Percentiles rank a stretch among this genome's conserved stretches.
These are phyloP conservation scores for Ptilodon capucinus DNA, from an alignment of 2,888 invertebrate genomes.

Conservation along the genomic window DNA sequence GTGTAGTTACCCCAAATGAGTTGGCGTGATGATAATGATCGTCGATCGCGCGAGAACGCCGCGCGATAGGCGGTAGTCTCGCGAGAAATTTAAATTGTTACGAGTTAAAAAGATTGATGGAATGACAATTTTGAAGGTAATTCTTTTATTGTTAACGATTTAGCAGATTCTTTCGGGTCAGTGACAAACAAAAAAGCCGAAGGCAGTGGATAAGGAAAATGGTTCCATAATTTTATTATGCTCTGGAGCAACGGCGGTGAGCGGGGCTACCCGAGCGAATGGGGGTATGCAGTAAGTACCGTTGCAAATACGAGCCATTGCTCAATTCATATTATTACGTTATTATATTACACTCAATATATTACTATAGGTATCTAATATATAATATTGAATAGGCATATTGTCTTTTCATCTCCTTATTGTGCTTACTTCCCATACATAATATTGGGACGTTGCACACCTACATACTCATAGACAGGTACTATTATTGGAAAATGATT, in stretches of 20 bases:
- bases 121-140: constrained; percentile 22
- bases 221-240: background rate
- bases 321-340: no score
- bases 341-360: no score
- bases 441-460: no score
- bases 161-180: constrained; percentile 12
- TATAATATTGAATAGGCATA: no score
- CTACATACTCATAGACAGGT: no score
- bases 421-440: no score
- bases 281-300: no score
- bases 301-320: no score
- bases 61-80: constrained; percentile 5
- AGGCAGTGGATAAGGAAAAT: background rate
- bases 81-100: constrained; percentile 31
- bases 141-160: constrained; percentile 24
- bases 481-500: no score
- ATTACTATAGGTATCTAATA: no score
- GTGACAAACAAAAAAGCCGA: background rate
- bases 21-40: constrained; percentile 42
- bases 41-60: constrained; percentile 30
- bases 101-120: constrained; percentile 16
- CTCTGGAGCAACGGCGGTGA: background rate
- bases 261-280: no score
- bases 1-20: constrained; percentile 33
- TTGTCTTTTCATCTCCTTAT: no score